These are phyloP conservation scores for Phalacrocorax pelagicus DNA, from an alignment of 2,113 vertebrate genomes.

Conservation along the genomic window DNA sequence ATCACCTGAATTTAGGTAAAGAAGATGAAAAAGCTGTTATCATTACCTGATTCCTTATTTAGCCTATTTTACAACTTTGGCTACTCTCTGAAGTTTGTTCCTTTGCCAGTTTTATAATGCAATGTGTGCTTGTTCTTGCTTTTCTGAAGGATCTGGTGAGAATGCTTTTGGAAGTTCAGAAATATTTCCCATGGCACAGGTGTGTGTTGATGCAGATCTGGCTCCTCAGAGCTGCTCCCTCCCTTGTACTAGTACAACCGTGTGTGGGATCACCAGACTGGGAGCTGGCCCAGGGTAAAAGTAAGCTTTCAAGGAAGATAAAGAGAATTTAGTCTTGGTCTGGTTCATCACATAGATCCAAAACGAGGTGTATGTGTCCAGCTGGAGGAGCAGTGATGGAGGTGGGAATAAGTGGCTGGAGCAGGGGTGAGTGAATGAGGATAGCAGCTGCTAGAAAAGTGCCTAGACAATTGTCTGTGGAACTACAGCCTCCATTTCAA, in stretches of 20 bases:
- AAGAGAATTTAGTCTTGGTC: not conserved
- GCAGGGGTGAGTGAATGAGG: not conserved
- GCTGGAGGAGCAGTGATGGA: not conserved
- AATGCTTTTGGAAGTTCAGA: not conserved
- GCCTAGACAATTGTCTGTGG: not conserved
- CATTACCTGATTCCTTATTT: not conserved
- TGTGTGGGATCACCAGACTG: not conserved
- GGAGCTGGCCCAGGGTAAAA: not conserved
- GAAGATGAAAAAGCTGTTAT: not conserved
- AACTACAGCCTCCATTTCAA: not conserved
- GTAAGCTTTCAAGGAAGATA: not conserved
- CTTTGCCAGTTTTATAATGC: not conserved
- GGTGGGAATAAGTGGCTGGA: not conserved
- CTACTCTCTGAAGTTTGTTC: not conserved
- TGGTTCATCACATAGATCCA: not conserved
- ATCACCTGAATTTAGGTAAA: constrained; percentile 18
- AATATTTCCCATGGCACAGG: not conserved
- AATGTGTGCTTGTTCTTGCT: not conserved
- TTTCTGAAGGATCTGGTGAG: not conserved
- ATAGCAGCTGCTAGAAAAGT: not conserved
- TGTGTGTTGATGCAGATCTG: not conserved
- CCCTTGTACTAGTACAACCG: not conserved
- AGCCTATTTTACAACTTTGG: constrained; percentile 12
- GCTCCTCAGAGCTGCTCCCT: not conserved
- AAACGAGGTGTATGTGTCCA: not conserved